Evolutionary conservation across 2,113 vertebrate genomes (phyloP), one percentile per base, ranked within the genome.

Genomic region (Epinephelus moara): DNA sequence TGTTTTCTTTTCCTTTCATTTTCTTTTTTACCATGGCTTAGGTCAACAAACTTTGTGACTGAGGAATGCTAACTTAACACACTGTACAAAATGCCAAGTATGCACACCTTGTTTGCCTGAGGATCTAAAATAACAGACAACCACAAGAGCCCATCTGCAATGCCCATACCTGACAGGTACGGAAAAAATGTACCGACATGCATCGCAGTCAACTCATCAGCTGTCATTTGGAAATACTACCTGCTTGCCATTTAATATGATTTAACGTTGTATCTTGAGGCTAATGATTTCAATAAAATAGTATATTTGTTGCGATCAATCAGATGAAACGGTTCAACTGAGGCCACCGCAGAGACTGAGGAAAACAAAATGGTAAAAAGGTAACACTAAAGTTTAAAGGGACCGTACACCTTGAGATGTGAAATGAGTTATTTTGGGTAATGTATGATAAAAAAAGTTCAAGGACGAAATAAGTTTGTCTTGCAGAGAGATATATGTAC

Each of bases 121-220:
- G 47, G 55, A 53, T 45, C 15, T 52, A 61, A 25, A 64, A 45
- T 45, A 37, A 61, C 25, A 64, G 53, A 49, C 50, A 75, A 47
- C 59, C 0, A 40, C 25, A 18, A 59, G 3, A 25, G 10, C 10
- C 1, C 30, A 63, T n/a, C n/a, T 62, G 30, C 11, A 5, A 49
- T 7, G 1, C 5, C 18, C 27, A 1, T 1, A 21, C 23, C 25
- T 30, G 15, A 53, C 18, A 21, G 4, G 0, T 11, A 9, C 0
- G 4, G 40, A 21, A 23, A 53, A 66, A 47, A 66, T 50, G 52
- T 18, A 71, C 17, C 52, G 0, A 33, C 3, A 21, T 30, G 33
- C 10, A 52, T 45, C 23, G 15, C 30, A 59, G 33, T 37, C 33
- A 2, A 0, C 8, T 50, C 49, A 50, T 50, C 42, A 45, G 42